These are phyloP conservation scores for Agrochola circellaris DNA, from an alignment of 2,888 invertebrate genomes.

Conservation along the genomic window DNA sequence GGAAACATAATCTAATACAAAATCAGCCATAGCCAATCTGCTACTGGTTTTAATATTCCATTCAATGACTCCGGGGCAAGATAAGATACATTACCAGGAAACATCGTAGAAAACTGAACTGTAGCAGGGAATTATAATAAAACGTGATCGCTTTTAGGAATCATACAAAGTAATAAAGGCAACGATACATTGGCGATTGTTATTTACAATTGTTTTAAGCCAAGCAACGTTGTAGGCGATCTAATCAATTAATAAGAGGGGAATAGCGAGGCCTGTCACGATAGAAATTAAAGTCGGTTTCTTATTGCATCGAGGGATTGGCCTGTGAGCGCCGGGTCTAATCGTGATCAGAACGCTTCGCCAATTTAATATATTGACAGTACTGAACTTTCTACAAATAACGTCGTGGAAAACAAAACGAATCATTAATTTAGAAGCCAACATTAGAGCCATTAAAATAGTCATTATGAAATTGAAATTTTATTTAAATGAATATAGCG, in stretches of 20 bases:
- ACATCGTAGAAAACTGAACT: conserved; percentile 52
- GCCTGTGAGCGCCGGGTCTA: conserved; percentile 68
- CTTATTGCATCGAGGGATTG: conserved; percentile 75
- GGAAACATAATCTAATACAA: conserved; percentile 58
- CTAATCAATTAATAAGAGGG: conserved; percentile 81
- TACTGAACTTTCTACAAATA: conserved; percentile 73
- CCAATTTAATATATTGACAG: conserved; percentile 79
- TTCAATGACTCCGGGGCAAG: conserved; percentile 59
- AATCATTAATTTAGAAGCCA: conserved; percentile 56
- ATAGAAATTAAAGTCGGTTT: conserved; percentile 80
- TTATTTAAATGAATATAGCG: neutral
- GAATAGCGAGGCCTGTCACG: conserved; percentile 75
- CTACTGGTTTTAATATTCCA: conserved; percentile 64
- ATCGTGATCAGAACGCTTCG: conserved; percentile 81
- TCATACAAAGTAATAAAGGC: conserved; percentile 40
- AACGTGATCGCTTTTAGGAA: conserved; percentile 52
- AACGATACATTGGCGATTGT: conserved; percentile 51
- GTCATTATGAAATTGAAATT: conserved; percentile 22
- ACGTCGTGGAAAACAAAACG: conserved; percentile 70
- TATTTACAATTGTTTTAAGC: conserved; percentile 60
- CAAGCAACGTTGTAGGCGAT: conserved; percentile 70
- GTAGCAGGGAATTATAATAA: conserved; percentile 54
- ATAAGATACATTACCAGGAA: conserved; percentile 64
- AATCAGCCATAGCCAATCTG: conserved; percentile 53
- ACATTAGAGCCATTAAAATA: conserved; percentile 44